Conservation (phyloP, 2,888 invertebrate species). For the Craniophora ligustri region DNA sequence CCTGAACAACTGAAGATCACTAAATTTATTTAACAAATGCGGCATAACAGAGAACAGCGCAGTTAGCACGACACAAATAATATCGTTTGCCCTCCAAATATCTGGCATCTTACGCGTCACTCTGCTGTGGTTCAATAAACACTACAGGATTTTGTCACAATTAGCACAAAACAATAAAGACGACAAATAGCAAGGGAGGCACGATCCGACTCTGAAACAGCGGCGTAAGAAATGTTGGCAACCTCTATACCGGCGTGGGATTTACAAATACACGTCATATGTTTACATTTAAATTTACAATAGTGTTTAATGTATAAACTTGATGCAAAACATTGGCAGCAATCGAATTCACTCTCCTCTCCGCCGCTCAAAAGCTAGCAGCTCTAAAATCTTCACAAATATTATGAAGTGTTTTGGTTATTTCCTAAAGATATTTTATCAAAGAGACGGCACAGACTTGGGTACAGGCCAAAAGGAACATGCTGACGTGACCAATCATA, state of each 20-base stretch:
- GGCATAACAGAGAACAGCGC: constrained; percentile 64
- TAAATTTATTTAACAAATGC: constrained; percentile 65
- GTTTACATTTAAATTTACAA: constrained; percentile 66
- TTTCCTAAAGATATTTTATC: constrained; percentile 66
- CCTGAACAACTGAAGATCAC: constrained; percentile 67
- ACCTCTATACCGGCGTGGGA: constrained; percentile 66
- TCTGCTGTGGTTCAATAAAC: constrained; percentile 37
- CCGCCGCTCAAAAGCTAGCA: constrained; percentile 25
- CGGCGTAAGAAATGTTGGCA: constrained; percentile 84
- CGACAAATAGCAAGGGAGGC: constrained; percentile 62
- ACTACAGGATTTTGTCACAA: constrained; percentile 51
- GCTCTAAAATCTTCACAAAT: constrained; percentile 53
- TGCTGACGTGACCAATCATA: constrained; percentile 49
- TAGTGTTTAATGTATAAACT: constrained; percentile 50
- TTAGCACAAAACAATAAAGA: constrained; percentile 58
- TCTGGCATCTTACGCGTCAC: constrained; percentile 65
- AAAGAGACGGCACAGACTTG: constrained; percentile 72
- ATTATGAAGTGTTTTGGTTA: constrained; percentile 64
- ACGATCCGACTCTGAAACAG: constrained; percentile 63
- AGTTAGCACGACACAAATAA: constrained; percentile 60
- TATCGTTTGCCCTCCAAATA: constrained; percentile 61
- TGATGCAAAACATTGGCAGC: constrained; percentile 59
- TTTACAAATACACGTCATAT: constrained; percentile 62
- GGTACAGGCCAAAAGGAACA: constrained; percentile 74
- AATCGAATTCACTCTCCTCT: constrained; percentile 48